These are phyloP conservation scores for Abramis brama DNA, from an alignment of 2,113 vertebrate species.

Conservation along the genomic window DNA sequence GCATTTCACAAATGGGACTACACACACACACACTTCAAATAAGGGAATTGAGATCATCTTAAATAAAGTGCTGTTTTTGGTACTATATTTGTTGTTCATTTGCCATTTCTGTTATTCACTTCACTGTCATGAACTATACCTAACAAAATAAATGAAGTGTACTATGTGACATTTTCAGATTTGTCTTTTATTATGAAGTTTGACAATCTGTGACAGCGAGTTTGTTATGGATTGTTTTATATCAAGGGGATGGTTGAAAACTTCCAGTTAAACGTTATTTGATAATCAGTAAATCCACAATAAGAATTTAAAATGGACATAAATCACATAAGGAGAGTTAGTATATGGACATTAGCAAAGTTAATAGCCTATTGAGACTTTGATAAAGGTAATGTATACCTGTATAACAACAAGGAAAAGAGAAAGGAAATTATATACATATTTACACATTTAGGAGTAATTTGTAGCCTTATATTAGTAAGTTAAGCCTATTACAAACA, in stretches of 20 bases:
- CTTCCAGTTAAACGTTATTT: too few species aligned
- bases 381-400: background rate
- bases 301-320: too few species aligned
- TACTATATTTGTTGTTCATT: background rate
- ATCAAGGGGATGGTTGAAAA: too few species aligned
- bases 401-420: background rate
- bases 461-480: slow-evolving; percentile 3
- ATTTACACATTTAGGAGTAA: background rate
- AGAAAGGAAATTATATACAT: background rate
- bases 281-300: too few species aligned
- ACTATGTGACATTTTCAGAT: too few species aligned
- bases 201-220: too few species aligned
- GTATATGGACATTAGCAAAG: background rate
- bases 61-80: background rate
- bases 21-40: background rate
- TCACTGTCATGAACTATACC: too few species aligned
- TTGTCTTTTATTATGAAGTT: too few species aligned
- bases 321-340: too few species aligned
- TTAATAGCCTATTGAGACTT: background rate
- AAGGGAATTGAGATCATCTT: background rate
- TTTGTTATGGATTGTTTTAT: too few species aligned
- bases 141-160: too few species aligned
- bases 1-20: background rate
- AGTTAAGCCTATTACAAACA: background rate
- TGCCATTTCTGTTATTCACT: slow-evolving; percentile 3